Base-by-base conservation (phyloP, 1,140 invertebrate species). In the Zaprionus capensis region DNA sequence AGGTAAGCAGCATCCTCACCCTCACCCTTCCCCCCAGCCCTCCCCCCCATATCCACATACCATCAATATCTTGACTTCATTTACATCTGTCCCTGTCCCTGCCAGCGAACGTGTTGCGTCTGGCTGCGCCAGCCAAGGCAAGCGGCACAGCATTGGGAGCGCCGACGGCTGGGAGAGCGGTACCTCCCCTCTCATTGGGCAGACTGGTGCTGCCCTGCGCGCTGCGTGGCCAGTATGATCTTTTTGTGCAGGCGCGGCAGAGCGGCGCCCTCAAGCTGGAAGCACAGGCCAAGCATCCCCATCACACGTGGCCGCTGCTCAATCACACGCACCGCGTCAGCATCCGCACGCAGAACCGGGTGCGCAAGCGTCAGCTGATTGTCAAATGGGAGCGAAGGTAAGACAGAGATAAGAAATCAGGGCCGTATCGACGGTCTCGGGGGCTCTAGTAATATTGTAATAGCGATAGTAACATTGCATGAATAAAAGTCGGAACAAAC, bases 321-420 rank as follows among this genome's bases (percentile, higher is more conserved):
- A 92, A 92, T 78, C 80, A 76, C 26, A 91, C 88, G 22, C 78
- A 90, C 68, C 74, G 81, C 44, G 80, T 92, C 12, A 71, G 55
- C 49, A 86, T 93, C 20, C 78, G 86, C n/a, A 91, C 78, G n/a
- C 91, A 93, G 76, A 92, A 92, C 63, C 83, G 83, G 11, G 82
- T 92, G 55, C 74, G 91, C 24, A 92, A 92, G 62, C 88, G 87
- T 49, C 88, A 92, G 67, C 87, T 92, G 83, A 91, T 90, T 57
- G 80, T 93, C 64, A 92, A 92, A 68, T 93, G 92, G 92, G 81
- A 91, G 36, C 84, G 78, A 24, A 93, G 92, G 92, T 92, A 65
- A 78, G 80, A 55, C 4, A 9, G 2, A 55, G 22, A 11, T 15
- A 24, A 55, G 5, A 31, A 14, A 51, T 31, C 28, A 31, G 7